These are phyloP conservation scores for Scopus umbretta DNA, from an alignment of 2,113 vertebrate species.

Conservation along the genomic window DNA sequence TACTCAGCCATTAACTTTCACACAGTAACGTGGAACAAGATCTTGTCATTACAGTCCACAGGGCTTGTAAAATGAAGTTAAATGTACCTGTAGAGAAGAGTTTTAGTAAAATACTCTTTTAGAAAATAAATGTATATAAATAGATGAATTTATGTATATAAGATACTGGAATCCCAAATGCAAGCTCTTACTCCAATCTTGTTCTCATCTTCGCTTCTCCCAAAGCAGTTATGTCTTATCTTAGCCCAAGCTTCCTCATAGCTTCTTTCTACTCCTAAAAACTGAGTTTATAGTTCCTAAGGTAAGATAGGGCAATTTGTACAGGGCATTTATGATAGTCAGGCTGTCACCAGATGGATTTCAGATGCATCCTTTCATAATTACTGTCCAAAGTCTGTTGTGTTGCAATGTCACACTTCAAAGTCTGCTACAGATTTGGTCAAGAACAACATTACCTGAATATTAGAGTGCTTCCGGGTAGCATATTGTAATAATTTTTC, in stretches of 20 bases:
- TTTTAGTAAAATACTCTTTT: background rate
- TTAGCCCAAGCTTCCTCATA: background rate
- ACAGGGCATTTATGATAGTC: background rate
- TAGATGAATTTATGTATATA: background rate
- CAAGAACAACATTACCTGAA: background rate
- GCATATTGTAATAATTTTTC: background rate
- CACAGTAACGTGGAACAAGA: background rate
- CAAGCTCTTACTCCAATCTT: background rate
- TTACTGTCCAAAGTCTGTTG: constrained; percentile 6
- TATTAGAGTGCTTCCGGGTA: background rate
- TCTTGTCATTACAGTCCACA: background rate
- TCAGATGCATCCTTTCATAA: background rate
- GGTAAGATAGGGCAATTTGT: background rate
- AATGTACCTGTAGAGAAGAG: background rate
- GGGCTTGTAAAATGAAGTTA: background rate
- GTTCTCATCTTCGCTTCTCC: background rate
- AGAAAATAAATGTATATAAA: background rate
- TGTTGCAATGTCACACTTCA: constrained; percentile 21
- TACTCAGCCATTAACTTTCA: background rate
- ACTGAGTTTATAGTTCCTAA: background rate
- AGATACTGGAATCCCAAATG: background rate
- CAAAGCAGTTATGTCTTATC: background rate
- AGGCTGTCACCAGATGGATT: constrained; percentile 15
- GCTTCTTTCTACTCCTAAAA: background rate
- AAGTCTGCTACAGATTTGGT: background rate